Conservation (phyloP, 2,888 invertebrate species). For the Trachelus stipa region DNA sequence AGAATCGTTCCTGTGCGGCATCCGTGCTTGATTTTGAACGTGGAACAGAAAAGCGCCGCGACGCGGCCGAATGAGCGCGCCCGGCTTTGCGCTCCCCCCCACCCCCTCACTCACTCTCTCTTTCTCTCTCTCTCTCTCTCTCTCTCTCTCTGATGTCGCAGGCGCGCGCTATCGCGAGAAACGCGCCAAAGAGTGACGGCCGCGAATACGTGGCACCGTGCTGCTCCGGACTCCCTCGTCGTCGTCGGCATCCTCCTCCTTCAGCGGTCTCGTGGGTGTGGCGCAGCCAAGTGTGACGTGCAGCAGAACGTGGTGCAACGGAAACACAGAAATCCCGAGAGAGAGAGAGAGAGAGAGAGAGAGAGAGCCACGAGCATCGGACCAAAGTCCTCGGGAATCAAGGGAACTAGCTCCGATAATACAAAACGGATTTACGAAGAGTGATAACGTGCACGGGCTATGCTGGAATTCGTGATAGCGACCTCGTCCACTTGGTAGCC, state of each 20-base stretch:
- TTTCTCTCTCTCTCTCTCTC: not conserved
- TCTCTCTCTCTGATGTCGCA: constrained; percentile 11
- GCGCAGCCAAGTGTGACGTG: constrained; percentile 5
- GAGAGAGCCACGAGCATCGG: constrained; percentile 3
- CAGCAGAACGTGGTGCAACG: not conserved
- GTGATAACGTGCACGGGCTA: constrained; percentile 15
- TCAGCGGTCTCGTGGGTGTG: constrained; percentile 8
- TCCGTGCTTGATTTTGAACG: not conserved
- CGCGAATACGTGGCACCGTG: not conserved
- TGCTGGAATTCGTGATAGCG: constrained; percentile 48
- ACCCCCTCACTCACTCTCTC: not conserved
- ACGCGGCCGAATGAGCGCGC: not conserved
- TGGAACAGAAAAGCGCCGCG: not conserved
- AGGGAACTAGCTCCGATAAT: not conserved
- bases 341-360: constrained; percentile 15
- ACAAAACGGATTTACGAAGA: not conserved
- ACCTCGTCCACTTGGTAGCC: constrained; percentile 12
- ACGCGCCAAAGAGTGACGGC: constrained; percentile 1
- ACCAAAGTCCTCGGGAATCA: not conserved
- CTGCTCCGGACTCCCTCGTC: not conserved
- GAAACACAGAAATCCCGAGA: not conserved
- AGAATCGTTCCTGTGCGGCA: not conserved
- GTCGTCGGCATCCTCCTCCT: constrained; percentile 17
- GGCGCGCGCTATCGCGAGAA: constrained; percentile 5
- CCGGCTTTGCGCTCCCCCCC: not conserved